phyloP scores from a whole-genome alignment of 2,888 invertebrate genomes.

The Digitonthophagus gazella region DNA sequence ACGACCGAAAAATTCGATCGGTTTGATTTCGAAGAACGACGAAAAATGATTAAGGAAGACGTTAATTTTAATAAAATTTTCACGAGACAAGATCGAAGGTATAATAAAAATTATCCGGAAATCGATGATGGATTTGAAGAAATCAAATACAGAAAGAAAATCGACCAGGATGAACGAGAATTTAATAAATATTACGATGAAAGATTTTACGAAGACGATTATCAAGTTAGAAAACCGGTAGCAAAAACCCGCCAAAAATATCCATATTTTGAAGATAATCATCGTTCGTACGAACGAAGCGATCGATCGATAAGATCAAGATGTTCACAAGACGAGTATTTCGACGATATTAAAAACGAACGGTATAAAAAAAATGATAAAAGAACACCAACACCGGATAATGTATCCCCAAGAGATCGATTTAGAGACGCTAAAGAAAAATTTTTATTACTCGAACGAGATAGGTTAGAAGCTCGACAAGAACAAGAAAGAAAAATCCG shows the following conservation, averaged over 20 bases:
- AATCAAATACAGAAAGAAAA: conserved; percentile 29
- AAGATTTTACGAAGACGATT: conserved; percentile 11
- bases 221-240: conserved; percentile 15
- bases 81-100: conserved; percentile 4
- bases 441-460: conserved; percentile 75
- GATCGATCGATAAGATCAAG: conserved; percentile 26
- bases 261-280: conserved; percentile 31
- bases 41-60: conserved; percentile 29
- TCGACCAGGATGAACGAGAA: not conserved
- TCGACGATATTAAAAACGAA: conserved; percentile 25
- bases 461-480: conserved; percentile 51
- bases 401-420: conserved; percentile 69
- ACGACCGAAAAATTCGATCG: conserved; percentile 22
- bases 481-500: conserved; percentile 29
- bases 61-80: conserved; percentile 22
- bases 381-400: conserved; percentile 50
- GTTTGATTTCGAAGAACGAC: conserved; percentile 31
- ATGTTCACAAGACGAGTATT: conserved; percentile 29
- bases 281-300: conserved; percentile 37
- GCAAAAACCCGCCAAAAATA: conserved; percentile 29
- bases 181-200: conserved; percentile 20
- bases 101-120: conserved; percentile 23
- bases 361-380: conserved; percentile 23
- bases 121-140: conserved; percentile 47
- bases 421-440: conserved; percentile 86